Conservation (phyloP, 2,797 vertebrate species). For the Nyctalus aviator region DNA sequence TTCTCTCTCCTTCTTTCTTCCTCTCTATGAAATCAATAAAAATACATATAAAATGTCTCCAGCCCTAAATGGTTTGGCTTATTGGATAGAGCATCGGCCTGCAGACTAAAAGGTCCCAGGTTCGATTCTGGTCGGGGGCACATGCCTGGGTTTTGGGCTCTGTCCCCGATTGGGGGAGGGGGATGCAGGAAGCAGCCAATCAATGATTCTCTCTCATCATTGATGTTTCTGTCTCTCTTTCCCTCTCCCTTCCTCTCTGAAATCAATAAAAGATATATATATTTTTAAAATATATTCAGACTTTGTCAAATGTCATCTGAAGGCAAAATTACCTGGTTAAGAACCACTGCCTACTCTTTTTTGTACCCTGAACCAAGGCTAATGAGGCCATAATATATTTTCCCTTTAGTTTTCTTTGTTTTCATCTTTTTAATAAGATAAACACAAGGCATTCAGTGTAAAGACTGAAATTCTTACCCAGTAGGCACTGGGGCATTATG, state of each 20-base stretch:
- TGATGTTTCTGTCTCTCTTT: too few relatives aligned
- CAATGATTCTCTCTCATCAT: too few relatives aligned
- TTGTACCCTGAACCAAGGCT: neutral
- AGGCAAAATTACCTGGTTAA: neutral
- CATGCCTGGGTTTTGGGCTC: too few relatives aligned
- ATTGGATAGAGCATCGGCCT: too few relatives aligned
- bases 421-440: slow-evolving; percentile 21
- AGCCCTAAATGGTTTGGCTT: too few relatives aligned
- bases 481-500: neutral
- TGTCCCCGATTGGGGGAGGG: accelerated
- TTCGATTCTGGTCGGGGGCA: too few relatives aligned
- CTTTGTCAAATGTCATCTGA: neutral
- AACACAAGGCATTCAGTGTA: neutral
- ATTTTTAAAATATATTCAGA: neutral
- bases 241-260: neutral
- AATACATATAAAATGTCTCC: neutral
- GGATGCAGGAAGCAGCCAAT: too few relatives aligned
- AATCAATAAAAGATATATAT: neutral
- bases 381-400: neutral
- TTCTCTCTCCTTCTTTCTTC: too few relatives aligned
- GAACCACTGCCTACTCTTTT: neutral
- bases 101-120: too few relatives aligned
- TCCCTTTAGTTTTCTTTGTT: slow-evolving; percentile 14
- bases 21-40: neutral
- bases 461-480: slow-evolving; percentile 32